These are phyloP conservation scores for Ciona savignyi DNA, from an alignment of 23 tunicate species.

Conservation along the genomic window DNA sequence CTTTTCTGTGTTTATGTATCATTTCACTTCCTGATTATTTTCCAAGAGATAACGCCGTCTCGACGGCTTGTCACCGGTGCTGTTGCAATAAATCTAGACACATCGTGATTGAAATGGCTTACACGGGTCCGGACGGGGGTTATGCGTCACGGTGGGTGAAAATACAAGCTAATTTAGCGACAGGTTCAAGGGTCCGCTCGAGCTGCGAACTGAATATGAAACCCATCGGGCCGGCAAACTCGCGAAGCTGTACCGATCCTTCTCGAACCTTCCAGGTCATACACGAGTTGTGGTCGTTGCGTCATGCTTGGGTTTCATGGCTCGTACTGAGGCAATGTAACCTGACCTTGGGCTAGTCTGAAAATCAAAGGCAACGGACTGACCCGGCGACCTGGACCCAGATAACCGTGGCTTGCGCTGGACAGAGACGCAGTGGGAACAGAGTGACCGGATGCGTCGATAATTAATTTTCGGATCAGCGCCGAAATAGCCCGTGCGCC, in stretches of 20 bases:
- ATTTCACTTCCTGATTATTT: too few species aligned
- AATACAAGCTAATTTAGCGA: constrained; percentile 9
- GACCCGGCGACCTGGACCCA: not conserved
- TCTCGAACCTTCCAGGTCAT: not conserved
- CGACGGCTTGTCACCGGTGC: not conserved
- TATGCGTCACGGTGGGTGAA: constrained; percentile 2
- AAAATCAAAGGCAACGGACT: not conserved
- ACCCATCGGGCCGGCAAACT: not conserved
- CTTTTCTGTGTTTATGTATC: too few species aligned
- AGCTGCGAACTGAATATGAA: not conserved
- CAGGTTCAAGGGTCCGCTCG: constrained; percentile 16
- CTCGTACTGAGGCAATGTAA: not conserved
- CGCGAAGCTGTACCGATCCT: not conserved
- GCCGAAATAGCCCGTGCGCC: not conserved
- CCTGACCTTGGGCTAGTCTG: not conserved
- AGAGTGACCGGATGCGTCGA: not conserved
- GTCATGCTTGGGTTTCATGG: not conserved
- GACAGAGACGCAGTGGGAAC: constrained; percentile 1
- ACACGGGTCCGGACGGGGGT: not conserved
- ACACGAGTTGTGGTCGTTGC: not conserved
- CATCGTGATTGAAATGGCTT: not conserved
- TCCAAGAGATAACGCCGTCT: too few species aligned
- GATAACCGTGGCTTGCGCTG: not conserved
- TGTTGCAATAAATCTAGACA: not conserved
- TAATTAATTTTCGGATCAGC: not conserved